Evolutionary conservation across 2,797 vertebrate species (phyloP).

Genomic region (Pterois miles): DNA sequence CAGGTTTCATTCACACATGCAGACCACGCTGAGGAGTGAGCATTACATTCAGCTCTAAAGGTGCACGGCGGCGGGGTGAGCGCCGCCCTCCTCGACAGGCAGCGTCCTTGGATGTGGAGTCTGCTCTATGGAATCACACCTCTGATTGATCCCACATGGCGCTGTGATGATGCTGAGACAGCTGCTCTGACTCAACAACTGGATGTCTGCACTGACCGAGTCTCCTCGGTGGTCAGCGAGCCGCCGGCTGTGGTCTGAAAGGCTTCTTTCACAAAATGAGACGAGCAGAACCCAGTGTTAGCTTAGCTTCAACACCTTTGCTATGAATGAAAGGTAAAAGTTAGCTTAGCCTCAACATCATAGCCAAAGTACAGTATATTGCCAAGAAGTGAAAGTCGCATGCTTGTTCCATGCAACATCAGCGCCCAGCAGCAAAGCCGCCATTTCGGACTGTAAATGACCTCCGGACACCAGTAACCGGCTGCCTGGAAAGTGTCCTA

Average conservation of each 20-base stretch:
- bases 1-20: not conserved
- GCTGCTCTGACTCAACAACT: no score
- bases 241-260: not conserved
- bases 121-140: conserved; percentile 4
- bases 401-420: no score
- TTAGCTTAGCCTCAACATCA: not conserved
- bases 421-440: no score
- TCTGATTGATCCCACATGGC: not conserved
- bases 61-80: conserved; percentile 27
- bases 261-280: not conserved
- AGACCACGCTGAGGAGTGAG: conserved; percentile 14
- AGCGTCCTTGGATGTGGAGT: conserved; percentile 29
- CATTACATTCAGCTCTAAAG: conserved; percentile 45
- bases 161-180: not conserved
- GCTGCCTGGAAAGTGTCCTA: no score
- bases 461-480: no score
- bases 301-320: not conserved
- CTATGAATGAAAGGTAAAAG: not conserved
- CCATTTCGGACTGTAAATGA: no score
- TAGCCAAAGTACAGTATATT: no score
- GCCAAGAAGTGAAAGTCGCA: no score
- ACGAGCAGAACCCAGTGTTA: not conserved
- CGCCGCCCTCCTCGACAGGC: conserved; percentile 15
- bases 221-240: not conserved
- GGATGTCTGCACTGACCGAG: no score